A percentile compares a stretch with the other conserved stretches of the same genome.
Conservation (phyloP, 2,113 vertebrate species). For the Equus quagga region DNA sequence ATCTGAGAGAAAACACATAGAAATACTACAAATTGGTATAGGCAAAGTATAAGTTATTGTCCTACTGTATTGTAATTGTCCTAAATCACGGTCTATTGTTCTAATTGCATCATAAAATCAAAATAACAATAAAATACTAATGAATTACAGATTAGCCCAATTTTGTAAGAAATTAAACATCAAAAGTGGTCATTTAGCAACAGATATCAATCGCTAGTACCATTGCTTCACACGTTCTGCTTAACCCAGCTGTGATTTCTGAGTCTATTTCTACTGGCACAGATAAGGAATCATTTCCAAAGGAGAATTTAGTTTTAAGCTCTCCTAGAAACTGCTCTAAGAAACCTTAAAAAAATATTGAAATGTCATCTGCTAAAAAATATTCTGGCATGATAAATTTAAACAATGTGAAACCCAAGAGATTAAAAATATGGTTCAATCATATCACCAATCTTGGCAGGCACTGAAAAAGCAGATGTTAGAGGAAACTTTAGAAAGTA, state of each 20-base stretch:
- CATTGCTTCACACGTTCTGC: not conserved
- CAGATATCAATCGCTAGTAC: not conserved
- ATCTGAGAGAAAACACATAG: not conserved
- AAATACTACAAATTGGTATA: not conserved
- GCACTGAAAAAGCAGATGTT: constrained; percentile 37
- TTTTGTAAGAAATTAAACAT: not conserved
- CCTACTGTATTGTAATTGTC: not conserved
- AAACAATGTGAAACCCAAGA: constrained; percentile 26
- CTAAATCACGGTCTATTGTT: not conserved
- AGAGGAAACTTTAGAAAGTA: not conserved
- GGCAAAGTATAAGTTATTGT: not conserved
- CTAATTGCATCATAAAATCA: not conserved
- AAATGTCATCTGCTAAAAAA: constrained; percentile 33
- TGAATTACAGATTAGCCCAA: not conserved
- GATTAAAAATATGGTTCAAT: constrained; percentile 8
- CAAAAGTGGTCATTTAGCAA: not conserved
- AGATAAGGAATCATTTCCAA: not conserved
- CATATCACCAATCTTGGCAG: not conserved
- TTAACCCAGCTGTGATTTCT: not conserved
- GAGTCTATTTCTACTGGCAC: not conserved
- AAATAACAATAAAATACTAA: not conserved
- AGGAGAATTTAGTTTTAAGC: constrained; percentile 29
- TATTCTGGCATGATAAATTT: constrained; percentile 43
- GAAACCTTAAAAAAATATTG: constrained; percentile 29
- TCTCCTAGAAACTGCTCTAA: constrained; percentile 28